Evolutionary conservation across 2,113 vertebrate species (phyloP).

Genomic region (Lutjanus erythropterus): DNA sequence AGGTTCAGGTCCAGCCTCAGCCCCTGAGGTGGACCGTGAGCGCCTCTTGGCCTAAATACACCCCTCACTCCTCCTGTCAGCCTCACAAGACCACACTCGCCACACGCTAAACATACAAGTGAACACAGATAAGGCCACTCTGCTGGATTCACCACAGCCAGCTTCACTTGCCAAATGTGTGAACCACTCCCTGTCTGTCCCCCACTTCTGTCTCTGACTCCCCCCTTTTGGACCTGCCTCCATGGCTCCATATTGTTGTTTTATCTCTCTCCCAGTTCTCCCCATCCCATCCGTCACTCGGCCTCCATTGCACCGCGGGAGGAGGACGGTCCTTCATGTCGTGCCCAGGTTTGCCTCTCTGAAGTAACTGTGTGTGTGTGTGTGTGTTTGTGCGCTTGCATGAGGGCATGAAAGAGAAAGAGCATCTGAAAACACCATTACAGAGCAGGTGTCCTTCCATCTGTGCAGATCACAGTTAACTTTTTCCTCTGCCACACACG

Average conservation of each 20-base stretch:
- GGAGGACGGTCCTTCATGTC: constrained; percentile 73
- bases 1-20: constrained; percentile 41
- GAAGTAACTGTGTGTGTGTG: constrained; percentile 58
- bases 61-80: constrained; percentile 61
- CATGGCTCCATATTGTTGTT: constrained; percentile 65
- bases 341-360: constrained; percentile 75
- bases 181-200: constrained; percentile 58
- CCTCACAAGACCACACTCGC: constrained; percentile 75
- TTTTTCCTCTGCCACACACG: constrained; percentile 21
- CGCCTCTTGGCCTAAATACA: constrained; percentile 66
- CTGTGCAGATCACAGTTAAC: constrained; percentile 75
- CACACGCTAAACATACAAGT: constrained; percentile 72
- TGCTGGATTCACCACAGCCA: constrained; percentile 64
- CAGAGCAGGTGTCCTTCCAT: constrained; percentile 80
- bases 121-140: constrained; percentile 60
- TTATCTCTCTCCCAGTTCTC: constrained; percentile 75
- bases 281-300: constrained; percentile 69
- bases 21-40: constrained; percentile 51
- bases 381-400: constrained; percentile 30
- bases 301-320: constrained; percentile 64
- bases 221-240: constrained; percentile 55
- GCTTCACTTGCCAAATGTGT: constrained; percentile 57
- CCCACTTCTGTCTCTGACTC: constrained; percentile 45
- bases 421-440: constrained; percentile 71
- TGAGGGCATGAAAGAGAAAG: constrained; percentile 53